Evolutionary conservation across 2,888 invertebrate genomes (phyloP).

Genomic region (Drosophila subquinaria): DNA sequence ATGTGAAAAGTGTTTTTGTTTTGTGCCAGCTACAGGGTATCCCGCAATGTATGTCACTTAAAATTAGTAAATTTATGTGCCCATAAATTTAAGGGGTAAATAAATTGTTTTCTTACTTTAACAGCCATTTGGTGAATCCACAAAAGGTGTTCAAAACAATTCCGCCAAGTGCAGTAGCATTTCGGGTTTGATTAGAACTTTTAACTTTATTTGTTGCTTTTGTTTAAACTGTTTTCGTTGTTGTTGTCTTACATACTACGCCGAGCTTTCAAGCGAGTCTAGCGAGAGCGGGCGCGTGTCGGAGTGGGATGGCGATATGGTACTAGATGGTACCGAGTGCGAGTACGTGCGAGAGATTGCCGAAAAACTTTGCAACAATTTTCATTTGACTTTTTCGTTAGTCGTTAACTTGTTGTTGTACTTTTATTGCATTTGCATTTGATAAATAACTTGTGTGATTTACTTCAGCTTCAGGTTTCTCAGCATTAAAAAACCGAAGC

Average conservation of each 20-base stretch:
- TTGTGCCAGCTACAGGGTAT: conserved; percentile 3
- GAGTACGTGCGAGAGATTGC: conserved; percentile 25
- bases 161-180: conserved; percentile 59
- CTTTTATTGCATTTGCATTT: conserved; percentile 5
- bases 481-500: background rate
- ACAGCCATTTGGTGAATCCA: conserved; percentile 75
- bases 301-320: conserved; percentile 59
- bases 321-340: conserved; percentile 19
- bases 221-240: conserved; percentile 7
- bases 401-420: background rate
- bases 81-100: conserved; percentile 30
- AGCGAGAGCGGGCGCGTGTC: conserved; percentile 19
- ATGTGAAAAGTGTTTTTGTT: conserved; percentile 20
- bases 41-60: conserved; percentile 20
- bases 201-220: conserved; percentile 14
- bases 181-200: conserved; percentile 42
- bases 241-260: conserved; percentile 40
- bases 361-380: conserved; percentile 33
- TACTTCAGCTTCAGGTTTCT: conserved; percentile 21
- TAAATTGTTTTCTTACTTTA: conserved; percentile 61
- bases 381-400: conserved; percentile 10
- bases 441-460: conserved; percentile 14
- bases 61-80: conserved; percentile 38
- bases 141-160: conserved; percentile 57
- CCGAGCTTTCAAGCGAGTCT: conserved; percentile 62